These are phyloP conservation scores for Portevinia maculata DNA, from an alignment of 2,888 invertebrate species.

Conservation along the genomic window DNA sequence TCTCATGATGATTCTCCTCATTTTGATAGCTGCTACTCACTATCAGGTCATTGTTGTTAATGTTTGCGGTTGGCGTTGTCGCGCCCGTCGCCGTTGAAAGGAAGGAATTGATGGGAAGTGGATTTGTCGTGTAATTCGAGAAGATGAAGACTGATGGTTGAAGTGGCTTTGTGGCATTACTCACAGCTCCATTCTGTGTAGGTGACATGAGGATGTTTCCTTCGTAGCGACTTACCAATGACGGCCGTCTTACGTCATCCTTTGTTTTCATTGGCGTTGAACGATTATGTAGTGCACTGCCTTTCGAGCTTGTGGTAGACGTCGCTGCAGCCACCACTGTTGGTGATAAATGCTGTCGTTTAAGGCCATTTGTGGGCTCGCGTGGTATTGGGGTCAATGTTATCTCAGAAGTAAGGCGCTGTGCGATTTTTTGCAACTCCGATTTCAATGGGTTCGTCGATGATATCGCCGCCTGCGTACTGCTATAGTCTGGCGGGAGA, in stretches of 20 bases:
- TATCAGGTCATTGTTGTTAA: constrained; percentile 74
- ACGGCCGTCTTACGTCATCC: constrained; percentile 1
- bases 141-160: constrained; percentile 81
- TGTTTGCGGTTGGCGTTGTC: constrained; percentile 62
- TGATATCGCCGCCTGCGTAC: constrained; percentile 7
- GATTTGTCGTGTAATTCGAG: constrained; percentile 80
- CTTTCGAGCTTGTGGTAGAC: constrained; percentile 52
- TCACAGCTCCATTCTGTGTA: constrained; percentile 56
- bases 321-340: constrained; percentile 60
- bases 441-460: constrained; percentile 27
- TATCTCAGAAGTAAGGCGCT: constrained; percentile 72
- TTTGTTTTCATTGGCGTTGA: background rate
- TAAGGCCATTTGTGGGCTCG: constrained; percentile 41
- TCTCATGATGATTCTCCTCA: constrained; percentile 78
- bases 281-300: background rate
- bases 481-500: constrained; percentile 15
- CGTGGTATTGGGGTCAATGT: constrained; percentile 74
- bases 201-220: constrained; percentile 75
- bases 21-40: constrained; percentile 76
- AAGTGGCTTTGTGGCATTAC: constrained; percentile 78
- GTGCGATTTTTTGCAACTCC: constrained; percentile 50
- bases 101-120: constrained; percentile 68
- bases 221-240: constrained; percentile 58
- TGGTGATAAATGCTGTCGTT: constrained; percentile 24
- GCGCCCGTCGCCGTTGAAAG: constrained; percentile 54